Evolutionary conservation across 2,888 invertebrate genomes (phyloP), one percentile per base, ranked within the genome.

Genomic region (Tiliacea citrago): DNA sequence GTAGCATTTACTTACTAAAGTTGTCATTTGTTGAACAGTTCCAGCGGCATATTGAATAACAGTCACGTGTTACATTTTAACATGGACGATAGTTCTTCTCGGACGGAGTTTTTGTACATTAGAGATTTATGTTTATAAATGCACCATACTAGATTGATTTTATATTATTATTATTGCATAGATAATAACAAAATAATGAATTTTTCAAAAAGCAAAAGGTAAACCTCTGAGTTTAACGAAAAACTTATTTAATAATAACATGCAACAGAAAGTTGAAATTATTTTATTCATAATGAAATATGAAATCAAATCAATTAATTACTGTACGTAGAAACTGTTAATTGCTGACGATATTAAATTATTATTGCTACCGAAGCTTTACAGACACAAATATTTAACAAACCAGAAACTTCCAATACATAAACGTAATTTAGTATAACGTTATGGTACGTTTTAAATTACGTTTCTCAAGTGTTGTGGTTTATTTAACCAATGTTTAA

Each of bases 301-400:
- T 58, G 21, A 16, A 21, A 68, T 42, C 13, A 18, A 61, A 68
- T 51, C 2, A n/a, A 61, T 75, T 12, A 35, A 55, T 45, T 16
- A 39, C 7, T 53, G 18, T 16, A n/a, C 13, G 35, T 51, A 62
- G 51, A 47, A 68, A 16, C 53, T 8, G n/a, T 24, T 77, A 49
- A 62, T 77, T 69, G 18, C 47, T 29, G n/a, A 29, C 18, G 42
- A 21, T 35, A 35, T 69, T 21, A n/a, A 61, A 77, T 61, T 76
- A 55, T 68, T 77, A 62, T 62, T 55, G 42, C 13, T 29, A 16
- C 2, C n/a, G 21, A 24, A 55, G 47, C 47, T 68, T 53, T 12
- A 29, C 42, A 6, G 13, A 49, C 21, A 13, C 1, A 24, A 53
- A 42, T 61, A 69, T 76, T 61, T 29, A 60, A 7, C 10, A 62